Conservation (phyloP, 2,797 vertebrate genomes). For the Amniataba percoides region DNA sequence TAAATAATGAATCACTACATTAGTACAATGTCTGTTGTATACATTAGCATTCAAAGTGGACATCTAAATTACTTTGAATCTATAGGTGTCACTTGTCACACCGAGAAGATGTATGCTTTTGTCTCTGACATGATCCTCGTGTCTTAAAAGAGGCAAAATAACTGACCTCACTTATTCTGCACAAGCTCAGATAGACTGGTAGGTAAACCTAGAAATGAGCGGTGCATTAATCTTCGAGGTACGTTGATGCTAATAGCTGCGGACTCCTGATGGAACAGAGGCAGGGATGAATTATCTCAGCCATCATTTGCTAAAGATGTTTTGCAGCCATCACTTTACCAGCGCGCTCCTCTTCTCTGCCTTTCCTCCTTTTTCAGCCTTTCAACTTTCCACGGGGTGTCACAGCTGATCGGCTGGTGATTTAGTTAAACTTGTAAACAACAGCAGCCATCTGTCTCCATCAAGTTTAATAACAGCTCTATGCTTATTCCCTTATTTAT, state of each 20-base stretch:
- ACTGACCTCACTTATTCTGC: slow-evolving; percentile 34
- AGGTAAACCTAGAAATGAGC: slow-evolving; percentile 57
- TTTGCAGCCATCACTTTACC: slow-evolving; percentile 52
- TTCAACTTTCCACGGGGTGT: slow-evolving; percentile 69
- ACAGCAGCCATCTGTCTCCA: slow-evolving; percentile 83
- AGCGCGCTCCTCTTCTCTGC: slow-evolving; percentile 28
- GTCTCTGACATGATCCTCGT: slow-evolving; percentile 31
- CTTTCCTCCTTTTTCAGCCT: slow-evolving; percentile 38
- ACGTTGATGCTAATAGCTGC: slow-evolving; percentile 51
- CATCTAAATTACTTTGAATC: slow-evolving; percentile 77
- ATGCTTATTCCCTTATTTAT: slow-evolving; percentile 79
- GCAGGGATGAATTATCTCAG: slow-evolving; percentile 70
- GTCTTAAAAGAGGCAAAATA: slow-evolving; percentile 37
- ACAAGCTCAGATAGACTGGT: slow-evolving; percentile 34
- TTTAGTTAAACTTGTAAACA: slow-evolving; percentile 83
- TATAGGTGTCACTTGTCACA: slow-evolving; percentile 64
- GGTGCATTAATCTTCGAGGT: slow-evolving; percentile 60
- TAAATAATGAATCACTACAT: slow-evolving; percentile 75
- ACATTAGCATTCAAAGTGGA: slow-evolving; percentile 80
- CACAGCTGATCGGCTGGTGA: slow-evolving; percentile 70
- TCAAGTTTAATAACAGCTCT: slow-evolving; percentile 79
- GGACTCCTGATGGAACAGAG: slow-evolving; percentile 45
- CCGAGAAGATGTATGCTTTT: slow-evolving; percentile 59
- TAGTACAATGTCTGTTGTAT: slow-evolving; percentile 65
- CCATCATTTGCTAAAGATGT: slow-evolving; percentile 56